These are phyloP conservation scores for Manacus vitellinus DNA, from an alignment of 2,113 vertebrate genomes.

Conservation along the genomic window DNA sequence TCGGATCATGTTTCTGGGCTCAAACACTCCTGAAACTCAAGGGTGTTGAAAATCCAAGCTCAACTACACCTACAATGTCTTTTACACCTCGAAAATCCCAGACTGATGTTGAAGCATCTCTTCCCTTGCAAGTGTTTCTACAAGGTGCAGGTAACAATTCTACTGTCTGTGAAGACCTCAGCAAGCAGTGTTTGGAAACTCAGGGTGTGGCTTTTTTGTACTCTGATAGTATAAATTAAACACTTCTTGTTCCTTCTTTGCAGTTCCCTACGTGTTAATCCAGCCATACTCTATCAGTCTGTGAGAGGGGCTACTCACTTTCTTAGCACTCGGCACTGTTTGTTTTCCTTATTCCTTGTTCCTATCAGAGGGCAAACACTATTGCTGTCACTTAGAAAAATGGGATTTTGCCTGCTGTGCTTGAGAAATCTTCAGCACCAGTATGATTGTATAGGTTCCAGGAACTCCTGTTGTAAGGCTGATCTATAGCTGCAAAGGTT, in stretches of 20 bases:
- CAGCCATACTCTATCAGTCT: background rate
- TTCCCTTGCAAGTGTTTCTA: background rate
- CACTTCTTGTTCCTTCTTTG: background rate
- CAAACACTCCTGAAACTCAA: background rate
- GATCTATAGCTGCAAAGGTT: conserved; percentile 68
- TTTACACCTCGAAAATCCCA: background rate
- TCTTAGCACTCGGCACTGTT: conserved; percentile 2
- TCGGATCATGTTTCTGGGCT: background rate
- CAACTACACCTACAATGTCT: background rate
- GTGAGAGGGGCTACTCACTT: background rate
- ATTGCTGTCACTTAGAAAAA: conserved; percentile 54
- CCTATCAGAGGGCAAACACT: conserved; percentile 36
- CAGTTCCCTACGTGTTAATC: background rate
- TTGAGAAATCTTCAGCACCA: conserved; percentile 44
- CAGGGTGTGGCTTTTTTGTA: background rate
- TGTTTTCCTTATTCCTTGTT: conserved; percentile 38
- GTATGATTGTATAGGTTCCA: conserved; percentile 39
- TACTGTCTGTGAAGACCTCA: background rate
- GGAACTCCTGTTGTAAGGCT: conserved; percentile 21
- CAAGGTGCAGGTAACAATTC: background rate
- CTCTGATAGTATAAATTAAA: background rate
- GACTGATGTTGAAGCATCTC: background rate
- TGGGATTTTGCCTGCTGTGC: conserved; percentile 47
- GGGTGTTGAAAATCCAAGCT: background rate
- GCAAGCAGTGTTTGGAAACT: background rate